A percentile compares a stretch with the other conserved stretches of the same genome.
Evolutionary conservation across 2,888 invertebrate genomes (phyloP).

Genomic region (Dasypolia templi): DNA sequence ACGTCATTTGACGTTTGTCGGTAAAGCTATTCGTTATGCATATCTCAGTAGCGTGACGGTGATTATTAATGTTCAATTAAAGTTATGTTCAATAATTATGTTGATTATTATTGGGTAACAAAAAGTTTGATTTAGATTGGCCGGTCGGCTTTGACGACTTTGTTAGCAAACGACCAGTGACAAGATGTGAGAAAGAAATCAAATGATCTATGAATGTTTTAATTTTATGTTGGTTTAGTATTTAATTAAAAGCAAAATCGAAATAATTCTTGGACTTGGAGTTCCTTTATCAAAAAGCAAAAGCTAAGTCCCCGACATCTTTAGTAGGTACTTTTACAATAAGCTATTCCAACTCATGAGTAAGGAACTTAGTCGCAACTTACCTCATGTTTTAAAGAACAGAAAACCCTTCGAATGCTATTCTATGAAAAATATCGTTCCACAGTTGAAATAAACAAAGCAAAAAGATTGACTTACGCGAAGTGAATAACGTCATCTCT

Average conservation of each 20-base stretch:
- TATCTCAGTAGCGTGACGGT: conserved; percentile 75
- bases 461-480: conserved; percentile 48
- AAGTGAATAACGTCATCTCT: conserved; percentile 37
- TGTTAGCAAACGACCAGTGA: conserved; percentile 16
- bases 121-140: conserved; percentile 45
- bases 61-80: conserved; percentile 76
- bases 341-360: conserved; percentile 27
- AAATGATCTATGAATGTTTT: conserved; percentile 12
- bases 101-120: conserved; percentile 56
- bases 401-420: conserved; percentile 26
- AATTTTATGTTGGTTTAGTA: neutral
- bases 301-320: neutral
- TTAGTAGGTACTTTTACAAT: conserved; percentile 12
- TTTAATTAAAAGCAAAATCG: neutral
- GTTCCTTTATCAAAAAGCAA: too few species aligned
- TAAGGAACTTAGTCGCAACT: conserved; percentile 31
- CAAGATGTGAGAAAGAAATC: conserved; percentile 27
- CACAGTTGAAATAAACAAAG: conserved; percentile 43
- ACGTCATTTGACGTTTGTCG: conserved; percentile 76
- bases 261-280: neutral
- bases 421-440: conserved; percentile 38
- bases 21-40: conserved; percentile 69
- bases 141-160: conserved; percentile 18
- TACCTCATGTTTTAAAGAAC: conserved; percentile 54
- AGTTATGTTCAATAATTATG: conserved; percentile 61